Evolutionary conservation across 2,113 vertebrate species (phyloP), one percentile per base, ranked within the genome.

Genomic region (Aleadryas rufinucha): DNA sequence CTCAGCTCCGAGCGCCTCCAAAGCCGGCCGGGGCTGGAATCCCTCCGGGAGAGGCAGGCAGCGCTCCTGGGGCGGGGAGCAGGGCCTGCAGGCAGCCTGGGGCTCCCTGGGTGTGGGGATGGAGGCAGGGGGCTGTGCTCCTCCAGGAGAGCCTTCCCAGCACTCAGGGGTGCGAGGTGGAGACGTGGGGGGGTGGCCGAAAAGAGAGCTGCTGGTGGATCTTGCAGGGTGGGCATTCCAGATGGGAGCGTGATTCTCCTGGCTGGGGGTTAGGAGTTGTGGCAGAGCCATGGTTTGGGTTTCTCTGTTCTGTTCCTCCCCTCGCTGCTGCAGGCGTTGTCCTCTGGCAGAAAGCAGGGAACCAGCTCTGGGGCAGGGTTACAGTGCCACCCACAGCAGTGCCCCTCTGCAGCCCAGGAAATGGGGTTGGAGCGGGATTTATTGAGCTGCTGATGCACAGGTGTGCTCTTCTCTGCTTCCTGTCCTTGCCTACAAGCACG

Each of bases 181-280:
- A 49, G 28, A 33, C 37, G 16, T 0, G 4, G 3, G 16, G 45
- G 23, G 28, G 52, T 1, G 6, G 53, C 47, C 10, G 10, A 3
- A 24, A 42, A 54, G 27, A 22, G 26, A 31, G 24, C 20, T 1
- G 6, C 60, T 56, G 37, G 21, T 61, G n/a, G 28, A 7, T 70
- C 78, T 61, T 83, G 42, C 52, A 31, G 44, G 9, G 28, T 15
- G 26, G 35, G 26, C 16, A 1, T 57, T 70, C 53, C 24, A 35
- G 31, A 37, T 1, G 13, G 50, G 50, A 44, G 16, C 0, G 3
- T 17, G 23, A 16, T 50, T 27, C 71, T 16, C 28, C 31, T 16
- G 54, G n/a, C 27, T 39, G 47, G 13, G n/a, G 26, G 37, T 39
- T 63, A 2, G 16, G 66, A 21, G 49, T 7, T n/a, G 30, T 19